Evolutionary conservation across 1,140 invertebrate species (phyloP).

Genomic region (Ceratosolen solmsi): DNA sequence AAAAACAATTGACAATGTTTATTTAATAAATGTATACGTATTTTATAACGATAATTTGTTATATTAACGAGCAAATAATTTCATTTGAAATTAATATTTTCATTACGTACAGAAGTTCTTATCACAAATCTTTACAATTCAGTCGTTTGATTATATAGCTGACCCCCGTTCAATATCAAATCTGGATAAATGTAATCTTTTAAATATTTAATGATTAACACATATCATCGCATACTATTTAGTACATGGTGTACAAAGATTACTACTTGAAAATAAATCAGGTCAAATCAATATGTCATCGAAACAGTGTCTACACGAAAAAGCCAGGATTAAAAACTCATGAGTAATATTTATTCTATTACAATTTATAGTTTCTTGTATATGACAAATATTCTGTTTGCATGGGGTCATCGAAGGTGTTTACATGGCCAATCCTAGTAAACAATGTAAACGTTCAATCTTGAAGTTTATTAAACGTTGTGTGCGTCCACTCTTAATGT

Average conservation of each 20-base stretch:
- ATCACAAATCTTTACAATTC: no score
- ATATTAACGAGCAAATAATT: no score
- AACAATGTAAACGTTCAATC: conserved; percentile 8
- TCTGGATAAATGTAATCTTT: background rate
- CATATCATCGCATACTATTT: background rate
- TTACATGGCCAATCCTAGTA: conserved; percentile 16
- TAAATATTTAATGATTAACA: background rate
- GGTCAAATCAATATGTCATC: conserved; percentile 9
- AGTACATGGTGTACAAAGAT: background rate
- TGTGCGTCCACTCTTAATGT: conserved; percentile 15
- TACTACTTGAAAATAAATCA: conserved; percentile 29
- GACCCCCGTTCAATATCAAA: background rate
- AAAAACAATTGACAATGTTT: no score
- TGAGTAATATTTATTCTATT: background rate
- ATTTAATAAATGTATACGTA: no score
- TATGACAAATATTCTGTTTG: background rate
- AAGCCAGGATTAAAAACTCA: background rate
- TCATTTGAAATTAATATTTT: no score
- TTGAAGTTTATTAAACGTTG: conserved; percentile 26
- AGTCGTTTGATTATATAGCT: background rate
- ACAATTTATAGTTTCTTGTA: background rate
- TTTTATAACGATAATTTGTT: no score
- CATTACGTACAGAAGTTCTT: no score
- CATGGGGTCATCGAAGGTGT: background rate
- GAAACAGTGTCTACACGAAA: background rate